These are phyloP conservation scores for Sphaeridia pumilis DNA, from an alignment of 2,888 invertebrate species.

Conservation along the genomic window DNA sequence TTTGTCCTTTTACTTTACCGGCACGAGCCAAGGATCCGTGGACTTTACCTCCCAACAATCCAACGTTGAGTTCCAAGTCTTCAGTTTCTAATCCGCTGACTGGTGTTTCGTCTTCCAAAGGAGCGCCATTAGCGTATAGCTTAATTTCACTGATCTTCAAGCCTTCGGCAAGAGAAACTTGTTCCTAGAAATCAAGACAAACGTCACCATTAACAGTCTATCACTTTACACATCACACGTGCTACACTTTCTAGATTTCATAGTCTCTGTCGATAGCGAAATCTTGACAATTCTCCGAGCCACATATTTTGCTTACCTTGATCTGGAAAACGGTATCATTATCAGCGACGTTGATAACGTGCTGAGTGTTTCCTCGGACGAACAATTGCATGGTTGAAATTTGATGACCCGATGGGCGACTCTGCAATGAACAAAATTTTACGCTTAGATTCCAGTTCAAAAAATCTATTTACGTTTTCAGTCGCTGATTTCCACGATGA, in stretches of 20 bases:
- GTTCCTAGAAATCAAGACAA: constrained; percentile 49
- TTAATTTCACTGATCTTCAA: constrained; percentile 50
- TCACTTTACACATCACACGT: too few relatives aligned
- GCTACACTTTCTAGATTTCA: too few relatives aligned
- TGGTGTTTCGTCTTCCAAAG: constrained; percentile 53
- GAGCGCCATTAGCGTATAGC: constrained; percentile 62
- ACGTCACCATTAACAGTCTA: too few relatives aligned
- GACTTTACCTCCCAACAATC: constrained; percentile 51
- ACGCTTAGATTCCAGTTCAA: too few relatives aligned
- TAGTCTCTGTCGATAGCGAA: too few relatives aligned
- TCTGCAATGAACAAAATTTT: not conserved
- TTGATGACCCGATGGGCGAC: not conserved
- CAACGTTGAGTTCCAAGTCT: constrained; percentile 42
- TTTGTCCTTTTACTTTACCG: constrained; percentile 99
- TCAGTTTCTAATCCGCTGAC: constrained; percentile 38
- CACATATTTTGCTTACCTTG: constrained; percentile 50
- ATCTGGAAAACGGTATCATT: constrained; percentile 60
- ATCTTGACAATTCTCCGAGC: not conserved
- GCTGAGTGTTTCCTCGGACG: constrained; percentile 62
- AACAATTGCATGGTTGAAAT: constrained; percentile 65
- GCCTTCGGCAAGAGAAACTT: constrained; percentile 50
- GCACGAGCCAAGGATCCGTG: constrained; percentile 99
- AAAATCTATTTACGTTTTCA: too few relatives aligned
- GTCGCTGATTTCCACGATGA: not conserved
- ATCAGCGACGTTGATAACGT: constrained; percentile 60